Base-by-base conservation (phyloP, 1,140 invertebrate genomes). In the Anastrepha obliqua region DNA sequence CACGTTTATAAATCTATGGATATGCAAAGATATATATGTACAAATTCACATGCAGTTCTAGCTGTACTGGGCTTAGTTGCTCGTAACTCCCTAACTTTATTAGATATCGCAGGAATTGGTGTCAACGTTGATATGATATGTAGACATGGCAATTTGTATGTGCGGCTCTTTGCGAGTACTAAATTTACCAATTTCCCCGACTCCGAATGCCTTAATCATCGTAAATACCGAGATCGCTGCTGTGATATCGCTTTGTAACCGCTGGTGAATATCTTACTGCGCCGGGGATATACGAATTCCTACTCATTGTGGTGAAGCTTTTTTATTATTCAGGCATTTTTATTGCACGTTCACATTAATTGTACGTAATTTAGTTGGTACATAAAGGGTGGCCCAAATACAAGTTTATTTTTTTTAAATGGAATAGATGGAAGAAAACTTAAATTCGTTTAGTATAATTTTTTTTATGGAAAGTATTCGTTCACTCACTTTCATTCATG, bases 161-260 rank as follows among this genome's bases (percentile, higher is more conserved):
- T n/a, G 47, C 39, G 13, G 17, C 67, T 13, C 67, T 42, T n/a
- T 62, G 42, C 42, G 67, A 3, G 42, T 74, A 47, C 42, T 44
- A 74, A 74, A 74, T 44, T 42, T 74, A 13, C 42, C 5, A 74
- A 74, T n/a, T 74, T 74, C 42, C 17, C 13, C 67, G 13, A 74
- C 42, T 47, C 29, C 67, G 15, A 4, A 17, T n/a, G 44, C 42
- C 39, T 74, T 74, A 74, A 74, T 74, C 39, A 74, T 74, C 67
- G 67, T 74, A 74, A 74, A 74, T 74, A 74, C 67, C 67, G 42
- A 74, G 67, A 74, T 74, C 44, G 67, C 39, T 42, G 15, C 67
- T 15, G 67, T 6, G 67, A 74, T 74, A 74, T 17, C 13, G 67
- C 17, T 17, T 74, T 17, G 67, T 39, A 74, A n/a, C 8, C 1